phyloP scores from a whole-genome alignment of 2,888 invertebrate species.

The Andrena trimmerana region DNA sequence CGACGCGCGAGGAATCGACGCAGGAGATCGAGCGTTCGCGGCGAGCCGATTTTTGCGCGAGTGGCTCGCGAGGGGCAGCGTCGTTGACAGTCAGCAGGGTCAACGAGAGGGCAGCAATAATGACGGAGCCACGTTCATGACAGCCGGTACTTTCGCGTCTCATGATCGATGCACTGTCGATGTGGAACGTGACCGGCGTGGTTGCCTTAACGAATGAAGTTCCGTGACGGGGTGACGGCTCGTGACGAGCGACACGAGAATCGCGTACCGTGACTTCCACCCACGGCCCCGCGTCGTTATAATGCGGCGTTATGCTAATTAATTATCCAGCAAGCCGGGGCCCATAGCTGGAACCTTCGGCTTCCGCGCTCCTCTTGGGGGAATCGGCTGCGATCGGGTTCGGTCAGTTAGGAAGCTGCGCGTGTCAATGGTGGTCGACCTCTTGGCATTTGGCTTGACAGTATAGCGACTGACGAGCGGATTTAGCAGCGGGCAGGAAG shows the following conservation, averaged over 20 bases:
- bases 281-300: slow-evolving; percentile 37
- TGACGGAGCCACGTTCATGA: slow-evolving; percentile 34
- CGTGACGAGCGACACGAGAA: slow-evolving; percentile 51
- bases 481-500: background rate
- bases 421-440: slow-evolving; percentile 2
- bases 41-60: background rate
- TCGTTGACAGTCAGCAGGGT: slow-evolving; percentile 42
- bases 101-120: slow-evolving; percentile 45
- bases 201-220: slow-evolving; percentile 53
- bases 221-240: slow-evolving; percentile 47
- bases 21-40: background rate
- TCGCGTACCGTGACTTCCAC: slow-evolving; percentile 48
- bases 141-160: slow-evolving; percentile 50
- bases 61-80: background rate
- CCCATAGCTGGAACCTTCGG: slow-evolving; percentile 33
- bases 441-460: slow-evolving; percentile 4
- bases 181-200: slow-evolving; percentile 53
- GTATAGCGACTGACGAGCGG: background rate
- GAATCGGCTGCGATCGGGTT: slow-evolving; percentile 4
- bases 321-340: slow-evolving; percentile 38
- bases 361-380: slow-evolving; percentile 19
- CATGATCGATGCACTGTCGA: slow-evolving; percentile 54
- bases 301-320: slow-evolving; percentile 58
- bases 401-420: slow-evolving; percentile 29
- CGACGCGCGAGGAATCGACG: slow-evolving; percentile 20